These are phyloP conservation scores for Gallinago jamesoni DNA, from an alignment of 2,113 vertebrate genomes.

Conservation along the genomic window DNA sequence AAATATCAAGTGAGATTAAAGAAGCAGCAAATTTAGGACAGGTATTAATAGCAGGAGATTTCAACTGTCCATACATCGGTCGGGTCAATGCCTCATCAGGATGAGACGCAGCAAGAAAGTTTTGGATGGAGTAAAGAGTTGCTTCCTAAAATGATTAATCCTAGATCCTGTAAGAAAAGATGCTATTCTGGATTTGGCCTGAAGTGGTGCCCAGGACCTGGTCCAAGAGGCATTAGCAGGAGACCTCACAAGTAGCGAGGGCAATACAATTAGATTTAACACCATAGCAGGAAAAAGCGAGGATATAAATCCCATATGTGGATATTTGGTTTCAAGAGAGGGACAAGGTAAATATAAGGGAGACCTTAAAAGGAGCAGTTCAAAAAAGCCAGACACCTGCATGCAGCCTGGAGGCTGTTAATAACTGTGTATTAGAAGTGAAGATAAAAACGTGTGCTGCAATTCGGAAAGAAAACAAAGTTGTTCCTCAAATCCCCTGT, in stretches of 20 bases:
- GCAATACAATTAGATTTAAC: background rate
- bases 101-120: background rate
- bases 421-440: background rate
- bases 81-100: background rate
- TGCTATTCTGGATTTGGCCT: slow-evolving; percentile 19
- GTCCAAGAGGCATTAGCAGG: slow-evolving; percentile 1
- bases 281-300: background rate
- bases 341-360: background rate
- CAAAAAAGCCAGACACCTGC: background rate
- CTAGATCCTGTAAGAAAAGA: background rate
- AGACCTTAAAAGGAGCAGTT: background rate
- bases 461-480: background rate
- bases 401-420: background rate
- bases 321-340: background rate
- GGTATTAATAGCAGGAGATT: slow-evolving; percentile 55
- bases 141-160: slow-evolving; percentile 35
- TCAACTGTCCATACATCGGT: background rate
- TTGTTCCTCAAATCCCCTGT: background rate
- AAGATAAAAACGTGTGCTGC: background rate
- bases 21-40: slow-evolving; percentile 21
- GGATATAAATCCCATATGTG: background rate
- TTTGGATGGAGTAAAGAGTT: background rate
- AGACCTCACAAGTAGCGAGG: background rate
- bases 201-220: background rate
- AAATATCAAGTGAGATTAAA: slow-evolving; percentile 49